Conservation (phyloP, 2,113 vertebrate species). For the Rhegmatorhina hoffmannsi region DNA sequence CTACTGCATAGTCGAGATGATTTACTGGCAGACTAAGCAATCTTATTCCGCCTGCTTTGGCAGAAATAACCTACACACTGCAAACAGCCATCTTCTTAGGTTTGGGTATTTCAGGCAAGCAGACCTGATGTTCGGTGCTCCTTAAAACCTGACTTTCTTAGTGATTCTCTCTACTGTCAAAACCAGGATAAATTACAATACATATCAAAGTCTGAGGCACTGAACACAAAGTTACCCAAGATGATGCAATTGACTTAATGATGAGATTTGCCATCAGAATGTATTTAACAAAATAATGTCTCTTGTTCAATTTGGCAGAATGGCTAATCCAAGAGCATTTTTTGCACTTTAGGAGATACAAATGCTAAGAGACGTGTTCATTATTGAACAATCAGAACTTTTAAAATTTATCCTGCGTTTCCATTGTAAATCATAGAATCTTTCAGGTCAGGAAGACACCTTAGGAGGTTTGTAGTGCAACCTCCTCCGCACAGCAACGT, state of each 20-base stretch:
- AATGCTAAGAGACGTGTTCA: background rate
- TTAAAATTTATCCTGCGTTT: background rate
- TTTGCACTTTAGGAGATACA: background rate
- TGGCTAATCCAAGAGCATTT: background rate
- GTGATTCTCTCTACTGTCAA: background rate
- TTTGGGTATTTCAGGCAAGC: background rate
- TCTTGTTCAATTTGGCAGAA: background rate
- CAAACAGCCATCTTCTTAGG: accelerated
- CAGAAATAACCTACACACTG: background rate
- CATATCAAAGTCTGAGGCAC: background rate
- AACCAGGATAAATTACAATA: background rate
- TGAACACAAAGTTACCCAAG: background rate
- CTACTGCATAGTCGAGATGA: background rate
- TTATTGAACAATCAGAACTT: background rate
- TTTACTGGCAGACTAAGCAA: background rate
- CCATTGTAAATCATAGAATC: background rate
- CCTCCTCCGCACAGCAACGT: background rate
- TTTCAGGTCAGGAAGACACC: background rate
- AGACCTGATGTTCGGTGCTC: background rate
- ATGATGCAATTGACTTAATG: background rate
- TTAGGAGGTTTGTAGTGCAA: background rate
- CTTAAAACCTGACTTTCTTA: background rate
- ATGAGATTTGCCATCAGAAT: background rate
- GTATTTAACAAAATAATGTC: background rate
- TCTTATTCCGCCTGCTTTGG: background rate